Evolutionary conservation across 2,797 vertebrate species (phyloP), one percentile per base, ranked within the genome.

Genomic region (Oryzias sinensis): DNA sequence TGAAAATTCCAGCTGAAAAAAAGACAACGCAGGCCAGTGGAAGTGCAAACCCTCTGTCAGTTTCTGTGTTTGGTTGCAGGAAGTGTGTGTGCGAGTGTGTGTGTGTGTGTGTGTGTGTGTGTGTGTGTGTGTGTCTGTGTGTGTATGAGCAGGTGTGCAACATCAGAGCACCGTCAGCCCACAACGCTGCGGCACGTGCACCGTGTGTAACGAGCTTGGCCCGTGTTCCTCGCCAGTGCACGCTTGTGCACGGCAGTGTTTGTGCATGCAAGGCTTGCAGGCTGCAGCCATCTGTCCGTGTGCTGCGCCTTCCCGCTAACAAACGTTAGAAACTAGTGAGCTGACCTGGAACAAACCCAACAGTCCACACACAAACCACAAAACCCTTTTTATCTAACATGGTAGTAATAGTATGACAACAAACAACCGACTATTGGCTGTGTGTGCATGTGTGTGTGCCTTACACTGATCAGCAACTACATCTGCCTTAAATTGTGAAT

Each of bases 271-370:
- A n/a, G 70, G 70, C 74, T 78, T 74, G 56, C 64, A 74, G 76
- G 76, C 80, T 72, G 44, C 55, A 72, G 57, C 76, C 84, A 81
- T 86, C 80, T 84, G 78, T 75, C 66, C 43, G 50, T 62, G 43
- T 64, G 69, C 58, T 69, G 56, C 57, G 55, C 55, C 60, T 65
- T 68, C 53, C 42, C 54, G 43, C 33, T 24, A 45, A 68, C 57
- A 65, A 69, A 81, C 63, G 71, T 62, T 42, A 54, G 50, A 68
- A 68, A 47, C 47, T 51, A 49, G 60, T 53, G 60, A 62, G 56
- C 49, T 78, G 78, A 77, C 79, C 79, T 82, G 77, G 60, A 79
- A 82, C 44, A 58, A 72, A 70, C 43, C 63, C 47, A 37, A 37
- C 9, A 37, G 17, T n/a, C 7, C 59, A 27, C 49, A 58, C 59